A percentile compares a stretch with the other conserved stretches of the same genome.
Conservation (phyloP, 2,797 vertebrate species). For the Coranthus polyacanthus region DNA sequence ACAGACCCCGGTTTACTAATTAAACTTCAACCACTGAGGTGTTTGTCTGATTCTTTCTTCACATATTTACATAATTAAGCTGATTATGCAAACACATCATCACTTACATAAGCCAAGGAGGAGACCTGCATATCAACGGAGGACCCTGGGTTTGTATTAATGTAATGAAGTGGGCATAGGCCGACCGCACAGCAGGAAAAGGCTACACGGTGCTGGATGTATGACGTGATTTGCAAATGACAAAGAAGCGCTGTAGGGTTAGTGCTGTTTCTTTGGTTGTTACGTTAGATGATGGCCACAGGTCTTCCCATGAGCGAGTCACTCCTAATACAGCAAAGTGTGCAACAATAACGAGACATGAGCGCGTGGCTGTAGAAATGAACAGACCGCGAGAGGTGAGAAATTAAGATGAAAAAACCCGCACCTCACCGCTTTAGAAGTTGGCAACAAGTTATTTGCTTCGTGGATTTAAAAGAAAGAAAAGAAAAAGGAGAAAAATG, state of each 20-base stretch:
- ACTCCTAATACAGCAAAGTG: not conserved
- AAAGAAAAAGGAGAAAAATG: not conserved
- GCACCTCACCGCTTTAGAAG: not conserved
- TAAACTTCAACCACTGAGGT: conserved; percentile 15
- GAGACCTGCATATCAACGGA: not conserved
- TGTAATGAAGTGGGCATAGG: not conserved
- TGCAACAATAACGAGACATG: not conserved
- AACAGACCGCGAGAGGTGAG: not conserved
- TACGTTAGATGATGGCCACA: not conserved
- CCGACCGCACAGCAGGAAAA: not conserved
- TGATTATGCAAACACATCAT: conserved; percentile 27
- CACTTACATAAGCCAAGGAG: conserved; percentile 13
- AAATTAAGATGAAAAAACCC: no score
- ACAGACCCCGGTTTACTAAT: conserved; percentile 22
- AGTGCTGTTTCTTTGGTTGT: conserved; percentile 15
- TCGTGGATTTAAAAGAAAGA: not conserved
- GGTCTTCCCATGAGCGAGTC: not conserved
- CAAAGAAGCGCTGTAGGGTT: conserved; percentile 11
- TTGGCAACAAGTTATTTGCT: not conserved
- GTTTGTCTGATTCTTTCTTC: conserved; percentile 13
- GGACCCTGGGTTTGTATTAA: not conserved
- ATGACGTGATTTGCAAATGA: conserved; percentile 29
- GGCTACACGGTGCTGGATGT: not conserved
- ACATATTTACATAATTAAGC: conserved; percentile 33
- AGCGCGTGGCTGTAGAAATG: conserved; percentile 1